Percentiles rank a stretch among this genome's conserved stretches.
These are phyloP conservation scores for Orchesella cincta DNA, from an alignment of 1,140 invertebrate species.

Conservation along the genomic window DNA sequence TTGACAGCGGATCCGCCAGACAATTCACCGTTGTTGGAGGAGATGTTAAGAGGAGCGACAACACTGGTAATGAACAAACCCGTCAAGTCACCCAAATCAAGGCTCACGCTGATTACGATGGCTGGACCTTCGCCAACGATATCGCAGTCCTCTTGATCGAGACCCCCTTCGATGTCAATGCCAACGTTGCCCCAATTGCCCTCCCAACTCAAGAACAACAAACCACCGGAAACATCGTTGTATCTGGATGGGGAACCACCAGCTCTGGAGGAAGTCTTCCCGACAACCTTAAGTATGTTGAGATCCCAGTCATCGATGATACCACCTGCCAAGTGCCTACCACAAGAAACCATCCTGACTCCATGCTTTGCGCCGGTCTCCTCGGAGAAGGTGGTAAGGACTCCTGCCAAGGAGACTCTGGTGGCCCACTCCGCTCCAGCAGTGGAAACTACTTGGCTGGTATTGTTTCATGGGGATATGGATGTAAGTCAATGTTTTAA, in stretches of 20 bases:
- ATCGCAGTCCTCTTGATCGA: not conserved
- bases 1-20: not conserved
- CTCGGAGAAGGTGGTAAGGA: not conserved
- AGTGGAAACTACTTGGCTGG: not conserved
- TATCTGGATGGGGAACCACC: not conserved
- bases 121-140: not conserved
- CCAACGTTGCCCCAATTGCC: not conserved
- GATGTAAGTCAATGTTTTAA: not conserved
- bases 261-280: not conserved
- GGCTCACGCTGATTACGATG: not conserved
- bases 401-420: conserved; percentile 3
- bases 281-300: not conserved
- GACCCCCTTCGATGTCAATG: not conserved
- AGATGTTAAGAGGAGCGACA: not conserved
- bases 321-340: conserved; percentile 1
- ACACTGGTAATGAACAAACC: not conserved
- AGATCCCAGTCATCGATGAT: conserved; percentile 15
- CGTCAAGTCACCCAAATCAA: not conserved
- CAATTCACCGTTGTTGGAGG: not conserved
- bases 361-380: not conserved
- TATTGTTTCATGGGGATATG: not conserved
- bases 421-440: not conserved
- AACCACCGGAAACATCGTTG: not conserved
- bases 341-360: not conserved
- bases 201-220: conserved; percentile 6